Conservation (phyloP, 2,888 invertebrate species). For the Monoplex corrugatus region DNA sequence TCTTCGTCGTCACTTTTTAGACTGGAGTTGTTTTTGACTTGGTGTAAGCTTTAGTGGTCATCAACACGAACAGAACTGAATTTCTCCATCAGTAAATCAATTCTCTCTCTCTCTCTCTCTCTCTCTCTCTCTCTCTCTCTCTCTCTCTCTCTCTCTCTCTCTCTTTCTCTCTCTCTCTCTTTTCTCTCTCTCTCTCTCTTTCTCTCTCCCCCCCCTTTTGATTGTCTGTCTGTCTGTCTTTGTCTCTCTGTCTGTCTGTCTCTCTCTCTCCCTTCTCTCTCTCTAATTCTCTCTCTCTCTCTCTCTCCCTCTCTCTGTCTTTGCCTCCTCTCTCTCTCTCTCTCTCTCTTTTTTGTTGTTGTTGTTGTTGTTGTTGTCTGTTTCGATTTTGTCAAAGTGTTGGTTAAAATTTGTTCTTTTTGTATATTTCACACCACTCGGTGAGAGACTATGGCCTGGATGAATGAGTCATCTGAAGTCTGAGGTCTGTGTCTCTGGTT, state of each 20-base stretch:
- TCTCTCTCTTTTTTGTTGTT: too few species aligned
- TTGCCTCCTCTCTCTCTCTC: too few species aligned
- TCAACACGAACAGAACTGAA: not conserved
- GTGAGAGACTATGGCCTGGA: too few species aligned
- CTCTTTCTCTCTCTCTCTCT: not conserved
- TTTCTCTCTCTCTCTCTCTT: not conserved
- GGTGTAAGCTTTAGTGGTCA: too few species aligned
- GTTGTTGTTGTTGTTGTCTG: too few species aligned
- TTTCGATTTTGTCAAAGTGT: too few species aligned
- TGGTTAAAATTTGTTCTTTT: too few species aligned
- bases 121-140: conserved; percentile 15
- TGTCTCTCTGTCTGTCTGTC: not conserved
- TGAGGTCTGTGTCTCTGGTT: too few species aligned
- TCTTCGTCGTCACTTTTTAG: too few species aligned
- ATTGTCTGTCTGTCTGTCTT: not conserved
- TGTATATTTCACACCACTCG: too few species aligned
- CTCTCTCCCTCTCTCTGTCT: not conserved
- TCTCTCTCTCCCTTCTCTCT: not conserved
- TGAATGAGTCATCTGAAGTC: too few species aligned
- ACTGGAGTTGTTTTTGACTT: too few species aligned
- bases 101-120: not conserved
- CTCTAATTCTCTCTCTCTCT: not conserved
- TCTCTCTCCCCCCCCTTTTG: not conserved
- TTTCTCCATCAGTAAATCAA: not conserved
- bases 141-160: conserved; percentile 26